phyloP scores from a whole-genome alignment of 2,888 invertebrate species.

The Panzeria rudis region DNA sequence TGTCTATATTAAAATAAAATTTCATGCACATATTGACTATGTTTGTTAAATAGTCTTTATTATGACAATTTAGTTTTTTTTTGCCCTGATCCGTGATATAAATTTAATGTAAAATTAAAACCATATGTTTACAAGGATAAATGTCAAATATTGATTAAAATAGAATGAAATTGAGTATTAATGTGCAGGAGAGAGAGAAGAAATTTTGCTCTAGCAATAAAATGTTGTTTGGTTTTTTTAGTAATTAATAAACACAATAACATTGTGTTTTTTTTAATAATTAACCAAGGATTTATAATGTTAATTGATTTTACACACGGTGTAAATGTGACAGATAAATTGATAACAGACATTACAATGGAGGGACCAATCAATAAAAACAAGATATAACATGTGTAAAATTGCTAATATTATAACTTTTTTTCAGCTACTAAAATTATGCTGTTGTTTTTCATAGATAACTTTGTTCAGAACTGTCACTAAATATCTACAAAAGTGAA shows the following conservation, averaged over 20 bases:
- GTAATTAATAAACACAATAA: constrained; percentile 52
- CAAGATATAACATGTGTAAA: constrained; percentile 6
- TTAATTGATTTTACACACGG: constrained; percentile 32
- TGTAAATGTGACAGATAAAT: constrained; percentile 39
- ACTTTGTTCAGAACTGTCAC: not conserved
- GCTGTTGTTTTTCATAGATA: not conserved
- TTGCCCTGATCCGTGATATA: constrained; percentile 14
- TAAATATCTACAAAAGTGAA: no score
- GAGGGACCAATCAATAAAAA: constrained; percentile 14
- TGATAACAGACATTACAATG: constrained; percentile 28
- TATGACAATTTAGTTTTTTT: constrained; percentile 25
- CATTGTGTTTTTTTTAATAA: constrained; percentile 17
- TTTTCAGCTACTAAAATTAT: not conserved
- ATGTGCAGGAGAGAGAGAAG: not conserved
- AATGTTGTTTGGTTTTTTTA: constrained; percentile 38
- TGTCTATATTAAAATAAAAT: constrained; percentile 4
- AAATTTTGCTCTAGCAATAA: constrained; percentile 2
- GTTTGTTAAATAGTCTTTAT: constrained; percentile 39
- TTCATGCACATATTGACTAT: constrained; percentile 6
- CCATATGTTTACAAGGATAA: constrained; percentile 67
- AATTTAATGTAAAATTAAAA: constrained; percentile 67
- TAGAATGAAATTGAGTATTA: constrained; percentile 14
- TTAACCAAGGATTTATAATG: constrained; percentile 31
- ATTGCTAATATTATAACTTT: not conserved
- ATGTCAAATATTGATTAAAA: constrained; percentile 52